Percentiles rank a stretch among this genome's conserved stretches.
phyloP scores from a whole-genome alignment of 2,888 invertebrate genomes.

The Apodemia zela region DNA sequence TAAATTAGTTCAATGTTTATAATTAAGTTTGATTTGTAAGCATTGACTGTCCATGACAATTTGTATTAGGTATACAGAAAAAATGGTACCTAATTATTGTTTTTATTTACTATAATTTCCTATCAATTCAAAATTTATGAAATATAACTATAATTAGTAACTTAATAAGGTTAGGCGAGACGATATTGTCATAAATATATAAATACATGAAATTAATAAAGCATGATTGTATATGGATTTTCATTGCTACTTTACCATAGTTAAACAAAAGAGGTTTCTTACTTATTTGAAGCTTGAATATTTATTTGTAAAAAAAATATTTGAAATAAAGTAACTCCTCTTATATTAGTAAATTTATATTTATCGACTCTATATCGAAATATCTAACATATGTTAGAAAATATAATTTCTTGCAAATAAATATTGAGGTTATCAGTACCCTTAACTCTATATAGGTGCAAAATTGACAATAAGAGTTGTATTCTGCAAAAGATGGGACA shows the following conservation, averaged over 20 bases:
- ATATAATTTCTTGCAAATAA: no score
- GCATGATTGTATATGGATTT: conserved; percentile 78
- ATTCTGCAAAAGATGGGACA: no score
- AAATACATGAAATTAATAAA: conserved; percentile 82
- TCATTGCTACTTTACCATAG: conserved; percentile 44
- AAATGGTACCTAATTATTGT: conserved; percentile 60
- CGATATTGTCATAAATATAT: conserved; percentile 82
- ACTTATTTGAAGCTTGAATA: background rate
- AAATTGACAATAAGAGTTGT: no score
- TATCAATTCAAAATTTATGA: conserved; percentile 79
- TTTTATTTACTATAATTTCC: conserved; percentile 76
- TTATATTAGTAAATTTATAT: no score
- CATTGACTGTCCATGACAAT: conserved; percentile 57
- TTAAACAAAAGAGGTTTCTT: background rate
- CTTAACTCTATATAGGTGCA: no score
- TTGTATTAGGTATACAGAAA: conserved; percentile 59
- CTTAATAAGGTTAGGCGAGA: conserved; percentile 81
- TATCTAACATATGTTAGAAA: no score
- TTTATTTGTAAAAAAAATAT: no score
- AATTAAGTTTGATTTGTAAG: conserved; percentile 67
- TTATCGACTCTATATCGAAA: no score
- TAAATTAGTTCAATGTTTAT: conserved; percentile 53
- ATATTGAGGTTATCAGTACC: no score
- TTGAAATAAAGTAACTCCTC: no score
- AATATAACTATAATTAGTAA: conserved; percentile 79